Evolutionary conservation across 64 coral and sea anemone species (phyloP), one percentile per base, ranked within the genome.

Genomic region (Pocillopora verrucosa): DNA sequence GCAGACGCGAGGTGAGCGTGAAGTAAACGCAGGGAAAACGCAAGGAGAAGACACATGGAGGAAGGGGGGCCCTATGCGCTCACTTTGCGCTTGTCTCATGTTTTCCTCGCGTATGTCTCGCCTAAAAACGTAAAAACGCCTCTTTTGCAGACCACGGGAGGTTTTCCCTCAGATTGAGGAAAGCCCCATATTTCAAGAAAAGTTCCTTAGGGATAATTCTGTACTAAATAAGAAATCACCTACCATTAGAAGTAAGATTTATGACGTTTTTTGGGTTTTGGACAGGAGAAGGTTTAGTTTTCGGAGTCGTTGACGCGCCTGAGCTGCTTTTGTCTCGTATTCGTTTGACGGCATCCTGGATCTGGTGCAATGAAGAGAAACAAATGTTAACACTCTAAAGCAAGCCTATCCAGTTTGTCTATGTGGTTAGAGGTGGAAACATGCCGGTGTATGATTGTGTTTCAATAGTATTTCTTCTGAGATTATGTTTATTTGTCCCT

Each of bases 291-390:
- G 59, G 82, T 72, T 85, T 85, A 65, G 16, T 72, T 85, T 57
- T 85, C 2, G 79, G 79, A 35, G 59, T 81, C 64, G 82, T 56
- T 57, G 41, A 58, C 37, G 56, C 65, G 22, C 37, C 82, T 20
- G 82, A 58, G 17, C 82, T 85, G 35, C 22, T 72, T 72, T 72
- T 85, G 3, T 58, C 65, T 57, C 37, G 63, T 13, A 11, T 72
- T 65, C 82, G 63, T 13, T 85, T 85, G 13, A 85, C 70, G 16
- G 82, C 82, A 36, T 85, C 82, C 82, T 85, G 45, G 56, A 85
- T 85, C 82, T 85, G 64, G 19, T 17, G 10, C 69, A 5, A 41
- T 34, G 61, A 62, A 59, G 16, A 34, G 4, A 77, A 62, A 35
- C 10, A 35, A 15, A 34, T 35, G 16, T 61, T 16, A 81, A 81